Evolutionary conservation across 2,113 vertebrate species (phyloP).

Genomic region (Siniperca chuatsi): DNA sequence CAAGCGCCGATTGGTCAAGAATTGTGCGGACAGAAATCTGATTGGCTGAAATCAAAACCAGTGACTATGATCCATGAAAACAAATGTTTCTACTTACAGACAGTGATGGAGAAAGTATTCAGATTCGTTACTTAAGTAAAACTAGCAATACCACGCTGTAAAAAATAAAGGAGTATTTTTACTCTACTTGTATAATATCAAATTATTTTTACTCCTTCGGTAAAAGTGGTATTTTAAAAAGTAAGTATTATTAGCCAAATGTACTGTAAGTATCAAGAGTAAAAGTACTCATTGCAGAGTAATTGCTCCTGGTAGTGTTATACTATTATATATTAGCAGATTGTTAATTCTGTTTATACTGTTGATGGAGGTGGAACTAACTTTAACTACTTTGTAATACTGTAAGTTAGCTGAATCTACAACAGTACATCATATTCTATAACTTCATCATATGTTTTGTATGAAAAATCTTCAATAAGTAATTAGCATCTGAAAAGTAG

Average conservation of each 20-base stretch:
- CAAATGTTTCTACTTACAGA: background rate
- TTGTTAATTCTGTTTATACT: background rate
- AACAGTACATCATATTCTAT: background rate
- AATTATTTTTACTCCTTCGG: too few relatives aligned
- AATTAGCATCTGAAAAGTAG: background rate
- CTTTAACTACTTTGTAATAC: background rate
- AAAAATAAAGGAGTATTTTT: too few relatives aligned
- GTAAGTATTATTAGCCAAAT: background rate
- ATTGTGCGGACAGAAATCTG: slow-evolving; percentile 65
- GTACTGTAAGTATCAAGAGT: background rate
- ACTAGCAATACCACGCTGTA: background rate
- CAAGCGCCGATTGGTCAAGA: slow-evolving; percentile 47
- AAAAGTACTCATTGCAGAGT: background rate
- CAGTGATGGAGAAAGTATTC: background rate
- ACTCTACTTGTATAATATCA: too few relatives aligned
- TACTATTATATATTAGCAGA: background rate
- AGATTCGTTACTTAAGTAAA: background rate
- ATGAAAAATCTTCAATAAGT: background rate
- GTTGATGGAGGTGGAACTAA: background rate
- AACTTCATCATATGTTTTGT: background rate
- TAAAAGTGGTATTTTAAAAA: background rate
- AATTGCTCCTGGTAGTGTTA: background rate
- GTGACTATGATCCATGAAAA: background rate
- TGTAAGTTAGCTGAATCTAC: background rate
- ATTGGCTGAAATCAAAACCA: slow-evolving; percentile 52